Conservation (phyloP, 2,888 invertebrate genomes). For the Netelia fuscicornis region DNA sequence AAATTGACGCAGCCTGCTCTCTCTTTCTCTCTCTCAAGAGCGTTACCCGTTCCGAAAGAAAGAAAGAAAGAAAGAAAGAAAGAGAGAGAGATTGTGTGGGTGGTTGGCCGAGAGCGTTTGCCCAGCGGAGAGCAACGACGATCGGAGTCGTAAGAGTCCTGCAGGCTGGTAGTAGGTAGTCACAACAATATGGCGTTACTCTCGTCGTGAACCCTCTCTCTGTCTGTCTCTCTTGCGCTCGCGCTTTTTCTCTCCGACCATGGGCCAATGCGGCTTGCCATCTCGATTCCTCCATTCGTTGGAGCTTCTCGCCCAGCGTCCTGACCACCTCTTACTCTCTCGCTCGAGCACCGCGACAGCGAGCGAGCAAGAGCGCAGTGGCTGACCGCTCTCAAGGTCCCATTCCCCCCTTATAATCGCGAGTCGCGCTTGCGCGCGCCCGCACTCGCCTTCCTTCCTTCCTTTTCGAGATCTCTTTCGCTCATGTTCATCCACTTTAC, state of each 20-base stretch:
- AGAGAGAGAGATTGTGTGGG: slow-evolving; percentile 56
- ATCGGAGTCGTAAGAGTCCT: slow-evolving; percentile 39
- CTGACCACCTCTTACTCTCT: background rate
- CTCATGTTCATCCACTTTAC: slow-evolving; percentile 17
- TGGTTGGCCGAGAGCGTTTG: slow-evolving; percentile 60
- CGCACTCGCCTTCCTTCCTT: slow-evolving; percentile 76
- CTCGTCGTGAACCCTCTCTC: slow-evolving; percentile 54
- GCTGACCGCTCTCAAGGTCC: slow-evolving; percentile 84
- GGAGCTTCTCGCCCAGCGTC: slow-evolving; percentile 55
- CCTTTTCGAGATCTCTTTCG: slow-evolving; percentile 81
- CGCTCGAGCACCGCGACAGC: slow-evolving; percentile 2
- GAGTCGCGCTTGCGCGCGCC: slow-evolving; percentile 46
- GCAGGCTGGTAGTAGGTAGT: slow-evolving; percentile 70
- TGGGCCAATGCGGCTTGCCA: slow-evolving; percentile 52
- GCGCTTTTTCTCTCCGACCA: slow-evolving; percentile 46
- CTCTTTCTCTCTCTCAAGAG: slow-evolving; percentile 21
- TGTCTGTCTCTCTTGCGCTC: slow-evolving; percentile 49
- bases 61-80: slow-evolving; percentile 9
- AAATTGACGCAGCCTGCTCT: slow-evolving; percentile 57
- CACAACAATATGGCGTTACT: slow-evolving; percentile 77
- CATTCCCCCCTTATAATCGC: slow-evolving; percentile 73
- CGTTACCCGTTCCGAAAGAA: slow-evolving; percentile 55
- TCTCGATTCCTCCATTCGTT: slow-evolving; percentile 46
- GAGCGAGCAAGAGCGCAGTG: slow-evolving; percentile 73
- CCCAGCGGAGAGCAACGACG: slow-evolving; percentile 41